phyloP scores from a whole-genome alignment of 2,888 invertebrate genomes.

The Acleris literana region DNA sequence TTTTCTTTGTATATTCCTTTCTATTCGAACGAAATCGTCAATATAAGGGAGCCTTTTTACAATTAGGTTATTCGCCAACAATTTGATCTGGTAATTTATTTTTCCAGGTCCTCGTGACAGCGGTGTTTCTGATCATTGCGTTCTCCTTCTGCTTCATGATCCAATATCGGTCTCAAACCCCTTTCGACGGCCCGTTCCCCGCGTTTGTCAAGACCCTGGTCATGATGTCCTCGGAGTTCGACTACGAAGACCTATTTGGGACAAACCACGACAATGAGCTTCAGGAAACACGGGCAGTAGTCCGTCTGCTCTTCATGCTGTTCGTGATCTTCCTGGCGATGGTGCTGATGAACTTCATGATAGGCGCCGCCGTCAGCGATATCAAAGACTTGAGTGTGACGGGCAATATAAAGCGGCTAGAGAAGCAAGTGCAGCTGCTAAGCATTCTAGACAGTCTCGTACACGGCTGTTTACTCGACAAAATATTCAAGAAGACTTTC shows the following conservation, averaged over 20 bases:
- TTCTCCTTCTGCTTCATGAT: slow-evolving; percentile 23
- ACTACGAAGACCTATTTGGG: slow-evolving; percentile 7
- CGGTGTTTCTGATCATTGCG: not conserved
- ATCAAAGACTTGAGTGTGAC: slow-evolving; percentile 59
- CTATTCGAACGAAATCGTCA: no score
- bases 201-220: slow-evolving; percentile 12
- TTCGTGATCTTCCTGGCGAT: slow-evolving; percentile 62
- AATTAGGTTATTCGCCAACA: no score
- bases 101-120: slow-evolving; percentile 15
- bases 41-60: no score
- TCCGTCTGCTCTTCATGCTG: slow-evolving; percentile 47
- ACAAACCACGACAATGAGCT: not conserved
- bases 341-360: slow-evolving; percentile 65
- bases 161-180: not conserved
- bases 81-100: no score
- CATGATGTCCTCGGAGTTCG: slow-evolving; percentile 25
- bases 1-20: no score
- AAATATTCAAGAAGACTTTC: not conserved
- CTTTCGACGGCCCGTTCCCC: slow-evolving; percentile 6
- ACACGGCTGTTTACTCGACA: not conserved
- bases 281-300: not conserved
- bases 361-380: slow-evolving; percentile 67
- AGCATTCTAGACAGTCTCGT: slow-evolving; percentile 45
- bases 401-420: slow-evolving; percentile 58
- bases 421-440: slow-evolving; percentile 61